Evolutionary conservation across 2,113 vertebrate species (phyloP).

Genomic region (Gobius niger): DNA sequence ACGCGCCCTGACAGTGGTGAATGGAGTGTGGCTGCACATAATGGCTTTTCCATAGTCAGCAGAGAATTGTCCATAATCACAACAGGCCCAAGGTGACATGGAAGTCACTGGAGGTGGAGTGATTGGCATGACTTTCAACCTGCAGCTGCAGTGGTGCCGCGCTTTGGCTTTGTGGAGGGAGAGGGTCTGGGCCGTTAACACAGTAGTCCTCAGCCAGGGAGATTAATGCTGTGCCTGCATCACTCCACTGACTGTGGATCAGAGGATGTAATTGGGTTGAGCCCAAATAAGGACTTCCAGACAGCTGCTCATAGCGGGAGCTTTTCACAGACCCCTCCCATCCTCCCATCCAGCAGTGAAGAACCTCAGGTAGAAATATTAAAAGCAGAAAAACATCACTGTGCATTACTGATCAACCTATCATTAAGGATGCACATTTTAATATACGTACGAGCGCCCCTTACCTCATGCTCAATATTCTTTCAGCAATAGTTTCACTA

Average conservation of each 20-base stretch:
- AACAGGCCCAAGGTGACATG: slow-evolving; percentile 44
- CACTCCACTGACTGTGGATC: slow-evolving; percentile 73
- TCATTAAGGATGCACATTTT: slow-evolving; percentile 10
- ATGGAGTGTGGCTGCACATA: slow-evolving; percentile 27
- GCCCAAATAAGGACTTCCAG: slow-evolving; percentile 75
- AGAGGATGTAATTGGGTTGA: slow-evolving; percentile 79
- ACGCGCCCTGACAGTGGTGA: slow-evolving; percentile 26
- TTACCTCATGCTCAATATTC: not conserved
- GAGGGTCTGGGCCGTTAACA: slow-evolving; percentile 72
- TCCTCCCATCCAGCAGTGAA: slow-evolving; percentile 71
- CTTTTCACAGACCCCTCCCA: slow-evolving; percentile 73
- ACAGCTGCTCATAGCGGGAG: slow-evolving; percentile 81
- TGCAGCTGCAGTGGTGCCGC: slow-evolving; percentile 55
- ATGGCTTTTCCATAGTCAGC: slow-evolving; percentile 35
- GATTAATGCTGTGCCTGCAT: slow-evolving; percentile 82
- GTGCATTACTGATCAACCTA: slow-evolving; percentile 29
- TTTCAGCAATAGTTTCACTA: too few relatives aligned
- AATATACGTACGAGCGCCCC: too few relatives aligned
- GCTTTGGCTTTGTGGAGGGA: slow-evolving; percentile 46
- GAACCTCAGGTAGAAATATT: slow-evolving; percentile 57
- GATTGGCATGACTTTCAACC: slow-evolving; percentile 74
- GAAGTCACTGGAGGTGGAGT: slow-evolving; percentile 66
- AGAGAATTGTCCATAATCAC: slow-evolving; percentile 37
- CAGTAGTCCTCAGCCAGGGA: slow-evolving; percentile 72
- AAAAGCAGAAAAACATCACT: slow-evolving; percentile 29